Evolutionary conservation across 2,888 invertebrate species (phyloP), one percentile per base, ranked within the genome.

Genomic region (Deilephila elpenor): DNA sequence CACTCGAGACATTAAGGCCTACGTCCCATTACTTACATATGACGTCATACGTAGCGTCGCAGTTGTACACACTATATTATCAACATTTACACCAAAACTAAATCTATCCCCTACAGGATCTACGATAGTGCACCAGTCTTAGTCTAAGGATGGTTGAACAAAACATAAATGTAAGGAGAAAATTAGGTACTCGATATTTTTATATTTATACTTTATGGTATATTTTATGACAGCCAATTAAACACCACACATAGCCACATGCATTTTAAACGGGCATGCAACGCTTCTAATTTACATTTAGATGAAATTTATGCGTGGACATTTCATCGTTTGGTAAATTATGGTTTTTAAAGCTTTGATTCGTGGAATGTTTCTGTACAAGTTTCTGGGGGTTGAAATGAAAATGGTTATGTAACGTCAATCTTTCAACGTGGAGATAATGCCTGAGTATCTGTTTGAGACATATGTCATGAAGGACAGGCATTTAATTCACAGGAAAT

Each of bases 221-320:
- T 71, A 75, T 77, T 59, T 75, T 64, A 64, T 64, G 64, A 77
- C 67, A 77, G 73, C 76, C 80, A 82, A 79, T 78, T 80, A 77
- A 82, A 79, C 78, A 78, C 80, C 77, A 84, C 81, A 84, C 77
- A 25, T 25, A 86, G 84, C 86, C 75, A 84, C 79, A 87, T 88
- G 87, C 87, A 84, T 79, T 83, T 84, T 83, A 82, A 82, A 77
- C 75, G 73, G 74, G 75, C 87, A 83, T 87, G 87, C 87, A 79
- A 74, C 75, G 74, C 81, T 77, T 71, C 79, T 80, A 79, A 80
- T 80, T 80, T 84, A 84, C 79, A 79, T 82, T 84, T 78, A 83
- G 75, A 84, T 82, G 80, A 79, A 77, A 75, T 79, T 82, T 67
- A 67, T 25, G 25, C 51, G 67, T 51, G 34, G 3, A 61, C 34